Evolutionary conservation across 2,888 invertebrate genomes (phyloP).

Genomic region (Ophioninae sp.): DNA sequence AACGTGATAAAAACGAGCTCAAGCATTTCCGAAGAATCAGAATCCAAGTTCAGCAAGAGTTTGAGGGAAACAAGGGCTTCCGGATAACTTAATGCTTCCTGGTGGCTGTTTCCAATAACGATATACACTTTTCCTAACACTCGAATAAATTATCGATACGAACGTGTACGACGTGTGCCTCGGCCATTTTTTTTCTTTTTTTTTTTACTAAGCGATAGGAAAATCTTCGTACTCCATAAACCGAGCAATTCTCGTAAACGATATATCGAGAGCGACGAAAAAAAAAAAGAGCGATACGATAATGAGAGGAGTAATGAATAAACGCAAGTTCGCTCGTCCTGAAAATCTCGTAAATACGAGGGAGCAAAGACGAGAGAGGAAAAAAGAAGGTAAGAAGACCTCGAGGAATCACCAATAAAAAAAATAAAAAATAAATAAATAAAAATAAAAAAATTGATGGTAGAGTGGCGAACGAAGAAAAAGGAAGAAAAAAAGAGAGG

Average conservation of each 20-base stretch:
- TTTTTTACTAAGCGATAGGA: slow-evolving; percentile 46
- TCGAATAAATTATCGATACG: slow-evolving; percentile 68
- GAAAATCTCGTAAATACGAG: slow-evolving; percentile 68
- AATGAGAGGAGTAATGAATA: slow-evolving; percentile 73
- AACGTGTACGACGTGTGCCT: slow-evolving; percentile 56
- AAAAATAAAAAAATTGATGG: too few species aligned
- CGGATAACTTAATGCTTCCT: slow-evolving; percentile 66
- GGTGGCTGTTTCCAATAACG: slow-evolving; percentile 75
- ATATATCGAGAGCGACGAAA: neutral
- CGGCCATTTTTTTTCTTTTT: slow-evolving; percentile 39
- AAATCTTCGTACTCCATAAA: slow-evolving; percentile 5
- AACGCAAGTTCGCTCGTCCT: slow-evolving; percentile 68
- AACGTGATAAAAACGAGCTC: too few species aligned
- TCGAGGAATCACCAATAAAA: slow-evolving; percentile 4
- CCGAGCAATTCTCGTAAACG: slow-evolving; percentile 10
- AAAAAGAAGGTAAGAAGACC: slow-evolving; percentile 18
- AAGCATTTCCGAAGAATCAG: too few species aligned
- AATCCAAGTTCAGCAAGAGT: too few species aligned
- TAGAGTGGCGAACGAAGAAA: too few species aligned
- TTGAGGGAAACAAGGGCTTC: too few species aligned
- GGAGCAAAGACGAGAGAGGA: slow-evolving; percentile 1
- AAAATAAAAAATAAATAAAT: too few species aligned
- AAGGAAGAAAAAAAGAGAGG: neutral
- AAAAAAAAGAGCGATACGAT: slow-evolving; percentile 54
- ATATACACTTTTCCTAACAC: slow-evolving; percentile 65